Conservation (phyloP, 2,113 vertebrate genomes). For the Clupea harengus region DNA sequence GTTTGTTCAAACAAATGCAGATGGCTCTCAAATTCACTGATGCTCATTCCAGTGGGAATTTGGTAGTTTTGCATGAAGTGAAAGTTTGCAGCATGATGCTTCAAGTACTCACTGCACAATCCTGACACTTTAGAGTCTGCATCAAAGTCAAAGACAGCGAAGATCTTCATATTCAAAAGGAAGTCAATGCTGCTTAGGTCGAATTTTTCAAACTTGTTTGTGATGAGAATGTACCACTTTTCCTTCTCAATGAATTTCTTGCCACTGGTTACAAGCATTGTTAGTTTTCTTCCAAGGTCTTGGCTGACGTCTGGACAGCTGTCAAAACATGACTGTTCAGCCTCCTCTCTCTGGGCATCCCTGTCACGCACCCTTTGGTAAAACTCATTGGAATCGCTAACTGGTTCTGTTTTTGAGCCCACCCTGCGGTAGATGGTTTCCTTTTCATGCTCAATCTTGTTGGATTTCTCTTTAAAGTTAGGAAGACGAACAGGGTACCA, state of each 20-base stretch:
- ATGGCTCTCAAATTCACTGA: constrained; percentile 57
- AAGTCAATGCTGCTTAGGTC: constrained; percentile 69
- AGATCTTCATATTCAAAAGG: constrained; percentile 73
- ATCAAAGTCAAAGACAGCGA: constrained; percentile 84
- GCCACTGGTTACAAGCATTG: constrained; percentile 69
- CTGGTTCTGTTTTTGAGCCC: constrained; percentile 74
- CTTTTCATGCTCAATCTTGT: constrained; percentile 68
- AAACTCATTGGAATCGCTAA: constrained; percentile 60
- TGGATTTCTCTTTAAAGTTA: constrained; percentile 64
- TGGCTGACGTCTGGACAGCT: constrained; percentile 40
- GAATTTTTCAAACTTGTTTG: constrained; percentile 69
- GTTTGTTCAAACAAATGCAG: constrained; percentile 73
- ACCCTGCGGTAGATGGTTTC: constrained; percentile 58
- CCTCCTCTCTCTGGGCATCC: constrained; percentile 69
- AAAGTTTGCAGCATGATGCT: constrained; percentile 65
- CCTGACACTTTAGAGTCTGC: constrained; percentile 73
- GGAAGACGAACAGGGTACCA: constrained; percentile 73
- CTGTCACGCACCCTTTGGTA: constrained; percentile 55
- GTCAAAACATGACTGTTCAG: constrained; percentile 57
- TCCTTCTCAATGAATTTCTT: constrained; percentile 75
- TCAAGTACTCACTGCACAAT: constrained; percentile 69
- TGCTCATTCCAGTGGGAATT: constrained; percentile 49
- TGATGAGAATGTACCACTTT: constrained; percentile 76
- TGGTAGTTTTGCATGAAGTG: constrained; percentile 74
- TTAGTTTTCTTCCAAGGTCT: constrained; percentile 74